phyloP scores from a whole-genome alignment of 2,797 vertebrate genomes.

The Sebastiscus albofasciatus region DNA sequence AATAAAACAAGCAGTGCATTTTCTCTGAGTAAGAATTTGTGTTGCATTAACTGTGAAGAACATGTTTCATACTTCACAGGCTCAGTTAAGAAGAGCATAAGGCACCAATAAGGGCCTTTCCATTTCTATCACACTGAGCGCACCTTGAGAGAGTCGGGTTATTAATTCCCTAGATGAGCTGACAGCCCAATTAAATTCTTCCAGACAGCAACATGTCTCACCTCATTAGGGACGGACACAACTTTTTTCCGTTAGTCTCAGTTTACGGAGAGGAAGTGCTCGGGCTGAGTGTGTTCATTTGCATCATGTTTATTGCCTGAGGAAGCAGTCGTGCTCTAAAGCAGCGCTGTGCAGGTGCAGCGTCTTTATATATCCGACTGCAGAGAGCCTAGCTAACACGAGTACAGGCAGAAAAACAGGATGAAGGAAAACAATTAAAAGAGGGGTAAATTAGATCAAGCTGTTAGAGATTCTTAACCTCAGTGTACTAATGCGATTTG shows the following conservation, averaged over 20 bases:
- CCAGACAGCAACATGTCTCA: constrained; percentile 49
- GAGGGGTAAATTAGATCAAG: neutral
- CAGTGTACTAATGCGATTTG: neutral
- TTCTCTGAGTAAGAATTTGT: neutral
- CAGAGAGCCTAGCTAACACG: neutral
- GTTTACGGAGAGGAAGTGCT: constrained; percentile 25
- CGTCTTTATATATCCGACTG: neutral
- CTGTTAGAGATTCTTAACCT: neutral
- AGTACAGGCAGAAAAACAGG: neutral
- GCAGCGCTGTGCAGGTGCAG: constrained; percentile 2
- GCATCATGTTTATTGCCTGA: constrained; percentile 34
- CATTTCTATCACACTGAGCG: neutral
- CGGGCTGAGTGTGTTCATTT: constrained; percentile 14
- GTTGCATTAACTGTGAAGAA: neutral
- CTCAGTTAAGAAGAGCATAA: neutral
- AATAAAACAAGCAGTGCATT: neutral
- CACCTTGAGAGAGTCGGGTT: constrained; percentile 24
- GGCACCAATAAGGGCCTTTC: neutral
- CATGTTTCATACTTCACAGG: neutral
- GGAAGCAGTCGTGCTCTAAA: constrained; percentile 26
- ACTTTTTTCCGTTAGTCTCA: constrained; percentile 25
- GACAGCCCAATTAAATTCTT: constrained; percentile 56
- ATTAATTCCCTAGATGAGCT: constrained; percentile 43
- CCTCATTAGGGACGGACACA: constrained; percentile 36
- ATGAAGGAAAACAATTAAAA: neutral